Evolutionary conservation across 1,140 invertebrate species (phyloP).

Genomic region (Drosophila chauvacae): DNA sequence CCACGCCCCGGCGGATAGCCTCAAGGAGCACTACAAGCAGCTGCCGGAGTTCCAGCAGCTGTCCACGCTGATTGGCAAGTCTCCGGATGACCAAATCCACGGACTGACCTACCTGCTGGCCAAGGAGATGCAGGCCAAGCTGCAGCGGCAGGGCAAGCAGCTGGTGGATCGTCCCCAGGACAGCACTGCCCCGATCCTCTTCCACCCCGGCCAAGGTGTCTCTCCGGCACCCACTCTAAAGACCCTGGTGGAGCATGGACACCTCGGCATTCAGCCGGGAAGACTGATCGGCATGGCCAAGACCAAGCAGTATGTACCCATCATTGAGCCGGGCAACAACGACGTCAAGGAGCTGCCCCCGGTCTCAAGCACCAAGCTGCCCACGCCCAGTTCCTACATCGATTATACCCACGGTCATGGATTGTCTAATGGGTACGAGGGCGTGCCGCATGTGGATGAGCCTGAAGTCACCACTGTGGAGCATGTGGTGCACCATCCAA

Average conservation of each 20-base stretch:
- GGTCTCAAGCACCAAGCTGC: conserved; percentile 33
- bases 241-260: conserved; percentile 33
- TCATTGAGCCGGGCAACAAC: conserved; percentile 70
- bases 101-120: conserved; percentile 78
- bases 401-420: conserved; percentile 70
- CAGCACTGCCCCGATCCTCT: conserved; percentile 73
- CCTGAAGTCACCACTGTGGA: conserved; percentile 51
- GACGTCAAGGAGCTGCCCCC: conserved; percentile 54
- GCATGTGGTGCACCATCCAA: conserved; percentile 70
- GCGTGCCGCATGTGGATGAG: conserved; percentile 41
- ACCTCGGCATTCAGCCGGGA: conserved; percentile 60
- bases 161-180: conserved; percentile 66
- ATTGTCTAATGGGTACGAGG: conserved; percentile 72
- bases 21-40: conserved; percentile 75
- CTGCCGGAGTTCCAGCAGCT: conserved; percentile 72
- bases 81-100: conserved; percentile 81
- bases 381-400: conserved; percentile 68
- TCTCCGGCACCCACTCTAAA: conserved; percentile 15
- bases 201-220: conserved; percentile 49
- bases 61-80: conserved; percentile 78
- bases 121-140: conserved; percentile 80
- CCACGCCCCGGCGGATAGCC: conserved; percentile 56
- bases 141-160: conserved; percentile 71
- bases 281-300: conserved; percentile 73
- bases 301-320: conserved; percentile 78